Base-by-base conservation (phyloP, 2,113 vertebrate genomes). In the Trematocara zebra region DNA sequence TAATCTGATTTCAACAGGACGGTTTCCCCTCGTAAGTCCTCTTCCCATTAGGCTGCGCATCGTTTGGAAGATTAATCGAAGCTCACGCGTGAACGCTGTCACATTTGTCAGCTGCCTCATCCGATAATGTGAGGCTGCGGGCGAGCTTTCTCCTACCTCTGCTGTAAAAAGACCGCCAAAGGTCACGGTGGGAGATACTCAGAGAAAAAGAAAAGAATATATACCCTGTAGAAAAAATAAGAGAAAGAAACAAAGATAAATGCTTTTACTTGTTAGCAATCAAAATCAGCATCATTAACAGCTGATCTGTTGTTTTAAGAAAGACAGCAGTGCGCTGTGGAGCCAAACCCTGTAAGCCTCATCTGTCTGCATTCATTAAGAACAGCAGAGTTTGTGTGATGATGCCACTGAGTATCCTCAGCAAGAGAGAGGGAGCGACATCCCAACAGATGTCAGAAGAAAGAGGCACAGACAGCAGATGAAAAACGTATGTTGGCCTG, bases 11-110 rank as follows among this genome's bases (percentile, higher is more conserved):
- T 89, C 87, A 88, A 82, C 76, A 51, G 88, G 89, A 92, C 90
- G 31, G 79, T 83, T 90, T 94, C 83, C 91, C 90, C 88, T 94
- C 92, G 78, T 85, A 91, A 93, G 92, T 92, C 89, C 90, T 85
- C 87, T 91, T 90, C 90, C 92, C 93, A 95, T 95, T 93, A 94
- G 88, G 87, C 82, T 81, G 53, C 40, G 86, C 90, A 89, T 95
- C 91, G 87, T 93, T 91, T 82, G 59, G 82, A 90, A 95, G 93
- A 94, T 94, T 93, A 93, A 95, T 95, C 31, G 94, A 92, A 67
- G 90, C 92, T 88, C 84, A 83, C 64, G 69, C 61, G 80, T 86
- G 89, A 93, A 90, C 86, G 53, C 81, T 83, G 88, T 85, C 82
- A 88, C 94, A 93, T 95, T 93, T 93, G 91, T 94, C 93, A 92